Evolutionary conservation across 2,888 invertebrate species (phyloP), one percentile per base, ranked within the genome.

Genomic region (Helleia helle): DNA sequence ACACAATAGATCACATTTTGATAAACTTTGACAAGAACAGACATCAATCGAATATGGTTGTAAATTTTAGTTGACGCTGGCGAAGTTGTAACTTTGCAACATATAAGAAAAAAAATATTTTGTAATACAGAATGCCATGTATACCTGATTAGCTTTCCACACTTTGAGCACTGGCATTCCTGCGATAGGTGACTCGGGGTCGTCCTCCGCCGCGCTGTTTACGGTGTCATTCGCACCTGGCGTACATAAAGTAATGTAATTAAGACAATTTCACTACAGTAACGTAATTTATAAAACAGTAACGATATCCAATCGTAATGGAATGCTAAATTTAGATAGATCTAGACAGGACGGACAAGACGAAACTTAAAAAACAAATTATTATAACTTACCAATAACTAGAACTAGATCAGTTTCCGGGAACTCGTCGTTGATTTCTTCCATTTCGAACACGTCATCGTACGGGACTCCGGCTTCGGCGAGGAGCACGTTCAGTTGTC

Each of bases 381-480:
- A n/a, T n/a, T n/a, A 31, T 40, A n/a, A 49, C 68, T 58, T 56
- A 85, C 86, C 90, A 65, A 95, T 94, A 13, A 95, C 95, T 37
- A 96, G 80, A 1, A 92, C 93, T 13, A 95, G 86, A 66, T 96
- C 95, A 6, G 94, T 94, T 18, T 92, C 89, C 0, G 88, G 84
- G 81, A 96, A 95, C 55, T 95, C 95, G 5, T 93, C 90, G 65
- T 96, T 95, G 58, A 96, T 93, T 77, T 95, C 95, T 39, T 96
- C 95, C 95, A 96, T 95, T 85, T 96, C 95, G 49, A 92, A 86
- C 0, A 95, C 92, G 55, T 95, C 91, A 66, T 96, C 95, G 62
- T 96, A 96, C 0, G 95, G 94, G 0, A 96, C 95, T n/a, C 95
- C 95, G 3, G 96, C 96, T 77, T 96, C 96, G 0, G 95, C 95